Evolutionary conservation across 2,797 vertebrate species (phyloP).

Genomic region (Danio jaintianensis): DNA sequence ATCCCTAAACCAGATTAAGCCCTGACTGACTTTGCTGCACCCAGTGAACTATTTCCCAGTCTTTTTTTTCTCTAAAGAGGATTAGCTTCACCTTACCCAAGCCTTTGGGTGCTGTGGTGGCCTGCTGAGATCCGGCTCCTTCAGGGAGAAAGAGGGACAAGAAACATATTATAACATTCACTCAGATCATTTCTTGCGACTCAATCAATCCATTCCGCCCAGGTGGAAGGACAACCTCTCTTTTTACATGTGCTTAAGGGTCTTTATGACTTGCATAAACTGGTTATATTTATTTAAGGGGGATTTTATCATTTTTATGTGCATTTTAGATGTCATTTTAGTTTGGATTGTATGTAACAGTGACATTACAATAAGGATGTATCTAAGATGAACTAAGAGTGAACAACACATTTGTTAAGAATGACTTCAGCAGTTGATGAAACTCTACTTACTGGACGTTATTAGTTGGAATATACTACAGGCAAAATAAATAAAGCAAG

Average conservation of each 20-base stretch:
- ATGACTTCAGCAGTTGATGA: too few species aligned
- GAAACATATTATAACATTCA: constrained; percentile 62
- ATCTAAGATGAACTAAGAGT: too few species aligned
- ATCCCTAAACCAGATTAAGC: constrained; percentile 56
- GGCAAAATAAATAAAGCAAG: too few species aligned
- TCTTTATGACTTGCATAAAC: neutral
- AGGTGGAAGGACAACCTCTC: constrained; percentile 50
- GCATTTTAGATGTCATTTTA: constrained; percentile 10
- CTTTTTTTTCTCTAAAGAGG: constrained; percentile 48
- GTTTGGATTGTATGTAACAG: neutral
- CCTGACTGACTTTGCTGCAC: constrained; percentile 56
- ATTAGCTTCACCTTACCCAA: constrained; percentile 77
- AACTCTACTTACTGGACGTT: too few species aligned
- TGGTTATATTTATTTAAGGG: neutral
- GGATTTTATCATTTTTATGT: constrained; percentile 23
- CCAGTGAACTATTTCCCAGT: constrained; percentile 57
- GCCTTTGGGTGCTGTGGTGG: constrained; percentile 70
- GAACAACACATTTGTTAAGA: too few species aligned
- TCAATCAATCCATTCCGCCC: constrained; percentile 35
- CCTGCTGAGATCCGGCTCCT: constrained; percentile 67
- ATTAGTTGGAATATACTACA: too few species aligned
- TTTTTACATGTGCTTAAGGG: constrained; percentile 11
- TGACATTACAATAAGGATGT: too few species aligned
- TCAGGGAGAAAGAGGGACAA: constrained; percentile 52
- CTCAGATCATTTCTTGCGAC: constrained; percentile 48